phyloP scores from a whole-genome alignment of 2,888 invertebrate species.

The Xanthia togata region DNA sequence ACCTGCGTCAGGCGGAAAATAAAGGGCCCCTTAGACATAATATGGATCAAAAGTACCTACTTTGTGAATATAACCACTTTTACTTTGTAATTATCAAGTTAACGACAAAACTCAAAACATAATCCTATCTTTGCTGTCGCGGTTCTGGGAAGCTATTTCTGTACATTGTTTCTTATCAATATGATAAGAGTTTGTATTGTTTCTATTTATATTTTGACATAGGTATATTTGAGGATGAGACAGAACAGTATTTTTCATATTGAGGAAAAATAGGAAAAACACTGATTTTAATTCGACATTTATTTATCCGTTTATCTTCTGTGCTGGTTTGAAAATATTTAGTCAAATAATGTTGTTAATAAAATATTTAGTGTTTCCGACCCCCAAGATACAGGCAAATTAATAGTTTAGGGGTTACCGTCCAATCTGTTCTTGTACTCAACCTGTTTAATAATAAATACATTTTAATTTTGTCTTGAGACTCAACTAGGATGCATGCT shows the following conservation, averaged over 20 bases:
- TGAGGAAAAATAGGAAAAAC: slow-evolving; percentile 5
- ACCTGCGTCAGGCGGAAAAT: too few species aligned
- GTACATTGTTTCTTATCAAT: slow-evolving; percentile 41
- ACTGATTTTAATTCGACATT: background rate
- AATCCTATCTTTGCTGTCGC: background rate
- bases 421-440: too few species aligned
- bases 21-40: too few species aligned
- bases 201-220: slow-evolving; percentile 44
- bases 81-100: background rate
- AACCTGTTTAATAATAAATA: too few species aligned
- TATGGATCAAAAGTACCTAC: too few species aligned
- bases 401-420: too few species aligned
- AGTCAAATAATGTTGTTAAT: too few species aligned
- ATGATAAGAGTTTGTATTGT: slow-evolving; percentile 28
- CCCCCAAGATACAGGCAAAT: too few species aligned
- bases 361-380: too few species aligned
- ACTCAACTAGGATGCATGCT: background rate
- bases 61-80: background rate
- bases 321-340: background rate
- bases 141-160: slow-evolving; percentile 48
- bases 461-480: too few species aligned
- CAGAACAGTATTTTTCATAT: background rate
- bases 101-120: background rate
- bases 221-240: background rate
- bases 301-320: background rate